phyloP scores from a whole-genome alignment of 1,140 invertebrate genomes.

The Thaumetopoea pityocampa region DNA sequence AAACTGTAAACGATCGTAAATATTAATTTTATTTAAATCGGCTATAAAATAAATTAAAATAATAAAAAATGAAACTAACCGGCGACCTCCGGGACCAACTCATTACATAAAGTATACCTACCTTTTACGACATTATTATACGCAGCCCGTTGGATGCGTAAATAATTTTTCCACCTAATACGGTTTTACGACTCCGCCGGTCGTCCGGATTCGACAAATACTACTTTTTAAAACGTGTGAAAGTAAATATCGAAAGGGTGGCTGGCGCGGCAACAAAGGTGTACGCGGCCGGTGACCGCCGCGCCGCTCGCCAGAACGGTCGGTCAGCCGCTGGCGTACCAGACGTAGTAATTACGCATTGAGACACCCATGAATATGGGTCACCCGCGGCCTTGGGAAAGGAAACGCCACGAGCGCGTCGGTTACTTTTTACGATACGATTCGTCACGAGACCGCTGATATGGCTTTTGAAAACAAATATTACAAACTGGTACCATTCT shows the following conservation, averaged over 20 bases:
- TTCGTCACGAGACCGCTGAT: too few relatives aligned
- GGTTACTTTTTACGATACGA: conserved; percentile 23
- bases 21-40: conserved; percentile 32
- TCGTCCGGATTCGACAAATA: conserved; percentile 51
- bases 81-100: conserved; percentile 8
- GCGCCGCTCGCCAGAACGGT: conserved; percentile 55
- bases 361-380: conserved; percentile 59
- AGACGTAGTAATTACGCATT: conserved; percentile 45
- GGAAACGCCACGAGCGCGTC: conserved; percentile 37
- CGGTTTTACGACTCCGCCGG: conserved; percentile 54
- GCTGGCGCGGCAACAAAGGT: conserved; percentile 43
- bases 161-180: conserved; percentile 37
- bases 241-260: conserved; percentile 60
- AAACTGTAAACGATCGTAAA: conserved; percentile 26
- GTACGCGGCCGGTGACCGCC: conserved; percentile 46
- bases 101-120: conserved; percentile 57
- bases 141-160: conserved; percentile 31
- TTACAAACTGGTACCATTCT: too few relatives aligned
- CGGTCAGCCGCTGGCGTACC: conserved; percentile 64
- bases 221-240: conserved; percentile 66
- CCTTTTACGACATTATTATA: conserved; percentile 70
- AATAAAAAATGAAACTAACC: background rate
- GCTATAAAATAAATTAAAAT: conserved; percentile 28
- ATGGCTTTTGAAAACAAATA: too few relatives aligned
- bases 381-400: conserved; percentile 64